Percentiles rank a stretch among this genome's conserved stretches.
phyloP scores from a whole-genome alignment of 2,888 invertebrate genomes.

The Drosophila conformis region DNA sequence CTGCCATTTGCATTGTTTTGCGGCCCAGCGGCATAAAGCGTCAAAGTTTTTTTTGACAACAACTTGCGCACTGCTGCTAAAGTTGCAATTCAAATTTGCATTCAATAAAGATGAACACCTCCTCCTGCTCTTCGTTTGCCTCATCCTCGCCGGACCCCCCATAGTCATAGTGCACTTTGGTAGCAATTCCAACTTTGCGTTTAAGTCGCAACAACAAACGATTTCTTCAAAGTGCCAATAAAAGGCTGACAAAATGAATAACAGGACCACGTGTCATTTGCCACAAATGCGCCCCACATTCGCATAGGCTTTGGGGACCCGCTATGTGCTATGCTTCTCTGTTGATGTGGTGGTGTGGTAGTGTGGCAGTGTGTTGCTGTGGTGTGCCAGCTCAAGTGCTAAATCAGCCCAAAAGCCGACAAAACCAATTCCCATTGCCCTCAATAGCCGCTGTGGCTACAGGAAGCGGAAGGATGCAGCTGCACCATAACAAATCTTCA shows the following conservation, averaged over 20 bases:
- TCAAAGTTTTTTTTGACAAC: slow-evolving; percentile 40
- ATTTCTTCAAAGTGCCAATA: slow-evolving; percentile 40
- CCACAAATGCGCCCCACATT: slow-evolving; percentile 26
- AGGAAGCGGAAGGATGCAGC: slow-evolving; percentile 38
- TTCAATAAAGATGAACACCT: slow-evolving; percentile 34
- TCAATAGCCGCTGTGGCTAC: background rate
- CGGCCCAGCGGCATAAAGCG: slow-evolving; percentile 44
- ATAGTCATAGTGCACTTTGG: background rate
- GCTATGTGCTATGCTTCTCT: background rate
- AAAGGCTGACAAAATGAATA: slow-evolving; percentile 40
- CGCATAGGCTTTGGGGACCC: slow-evolving; percentile 8
- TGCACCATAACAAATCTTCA: slow-evolving; percentile 1
- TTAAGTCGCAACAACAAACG: slow-evolving; percentile 6
- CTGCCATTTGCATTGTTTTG: slow-evolving; percentile 53
- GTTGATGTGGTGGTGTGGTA: background rate
- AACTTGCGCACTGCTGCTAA: slow-evolving; percentile 30
- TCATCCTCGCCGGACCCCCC: background rate
- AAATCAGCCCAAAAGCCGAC: slow-evolving; percentile 39
- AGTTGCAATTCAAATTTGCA: slow-evolving; percentile 60
- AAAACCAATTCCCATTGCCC: slow-evolving; percentile 19
- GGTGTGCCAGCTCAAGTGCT: slow-evolving; percentile 39
- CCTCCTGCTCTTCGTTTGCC: background rate
- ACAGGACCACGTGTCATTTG: slow-evolving; percentile 28
- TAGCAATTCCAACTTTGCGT: slow-evolving; percentile 34
- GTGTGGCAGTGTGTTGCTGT: background rate